Base-by-base conservation (phyloP, 1,140 invertebrate species). In the Panagrolaimus sp. region DNA sequence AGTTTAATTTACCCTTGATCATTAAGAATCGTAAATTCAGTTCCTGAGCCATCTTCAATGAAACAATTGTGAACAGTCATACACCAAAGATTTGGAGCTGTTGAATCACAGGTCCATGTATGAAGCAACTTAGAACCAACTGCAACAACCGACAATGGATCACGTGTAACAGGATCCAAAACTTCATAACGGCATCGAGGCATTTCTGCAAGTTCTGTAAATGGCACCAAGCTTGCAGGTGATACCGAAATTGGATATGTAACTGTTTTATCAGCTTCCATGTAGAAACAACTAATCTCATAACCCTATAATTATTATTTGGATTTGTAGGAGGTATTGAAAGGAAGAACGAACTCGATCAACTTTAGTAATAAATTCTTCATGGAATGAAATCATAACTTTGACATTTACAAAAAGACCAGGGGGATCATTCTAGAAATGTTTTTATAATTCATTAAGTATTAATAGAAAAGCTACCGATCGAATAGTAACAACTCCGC, bases 141-240 rank as follows among this genome's bases (percentile, higher is more conserved):
- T 31, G 74, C 65, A 25, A 82, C 79, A 25, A 81, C 76, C n/a
- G 73, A 70, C 1, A 79, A 73, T 3, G 80, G 79, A 9, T 77
- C 61, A 63, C 78, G 43, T 5, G 75, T 74, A 8, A 63, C 23
- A n/a, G 75, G 75, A 68, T 74, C 73, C 11, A 74, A 64, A 16
- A 78, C 79, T 70, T 81, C 80, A 63, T 81, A 81, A 61, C 76
- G 42, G 68, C 80, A 81, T 46, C 68, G 69, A 27, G 78, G 78
- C 74, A 83, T 81, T 57, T 81, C 79, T 14, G 80, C 80, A 9
- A 81, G 25, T 20, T 79, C 78, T 46, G 81, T 82, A 27, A 82
- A 68, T 43, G 78, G 78, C 66, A 70, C 66, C 31, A 79, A 63
- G 38, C 76, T 81, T 51, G 70, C 68, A 48, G 70, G 72, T 14